Percentiles rank a stretch among this genome's conserved stretches.
These are phyloP conservation scores for Onychomys leucogaster DNA, from an alignment of 2,797 vertebrate species.

Conservation along the genomic window DNA sequence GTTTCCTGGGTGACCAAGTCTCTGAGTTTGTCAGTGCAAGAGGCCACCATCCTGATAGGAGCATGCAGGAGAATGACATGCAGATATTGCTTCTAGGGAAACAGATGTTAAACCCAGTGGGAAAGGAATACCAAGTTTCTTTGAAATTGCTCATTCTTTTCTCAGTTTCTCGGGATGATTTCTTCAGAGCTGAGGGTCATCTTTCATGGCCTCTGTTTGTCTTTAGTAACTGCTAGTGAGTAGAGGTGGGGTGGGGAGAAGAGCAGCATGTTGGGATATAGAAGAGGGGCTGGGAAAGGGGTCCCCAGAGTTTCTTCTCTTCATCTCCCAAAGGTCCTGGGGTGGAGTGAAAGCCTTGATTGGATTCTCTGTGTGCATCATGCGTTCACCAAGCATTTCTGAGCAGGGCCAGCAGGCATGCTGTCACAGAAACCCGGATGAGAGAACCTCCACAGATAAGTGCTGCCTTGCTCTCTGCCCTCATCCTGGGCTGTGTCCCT, in stretches of 20 bases:
- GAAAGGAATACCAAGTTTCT: background rate
- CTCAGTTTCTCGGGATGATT: background rate
- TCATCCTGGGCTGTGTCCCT: background rate
- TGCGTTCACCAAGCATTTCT: rapidly evolving
- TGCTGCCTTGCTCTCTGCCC: background rate
- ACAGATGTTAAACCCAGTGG: too few species aligned
- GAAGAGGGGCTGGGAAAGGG: background rate
- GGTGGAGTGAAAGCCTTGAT: background rate
- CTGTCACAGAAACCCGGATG: too few species aligned
- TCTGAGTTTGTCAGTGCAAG: background rate
- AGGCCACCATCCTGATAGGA: background rate
- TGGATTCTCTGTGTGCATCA: rapidly evolving
- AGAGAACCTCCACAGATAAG: background rate
- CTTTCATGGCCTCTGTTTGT: background rate
- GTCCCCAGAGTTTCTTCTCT: background rate
- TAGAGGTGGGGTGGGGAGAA: too few species aligned
- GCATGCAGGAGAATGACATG: background rate
- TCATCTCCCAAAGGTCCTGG: background rate
- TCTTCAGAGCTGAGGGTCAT: background rate
- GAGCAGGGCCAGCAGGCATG: background rate
- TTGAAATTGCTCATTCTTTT: background rate
- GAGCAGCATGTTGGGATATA: rapidly evolving
- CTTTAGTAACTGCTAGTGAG: background rate
- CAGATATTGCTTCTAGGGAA: background rate
- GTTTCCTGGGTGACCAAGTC: background rate